Evolutionary conservation across 2,113 vertebrate genomes (phyloP), one percentile per base, ranked within the genome.

Genomic region (Trematocara nigrifrons): DNA sequence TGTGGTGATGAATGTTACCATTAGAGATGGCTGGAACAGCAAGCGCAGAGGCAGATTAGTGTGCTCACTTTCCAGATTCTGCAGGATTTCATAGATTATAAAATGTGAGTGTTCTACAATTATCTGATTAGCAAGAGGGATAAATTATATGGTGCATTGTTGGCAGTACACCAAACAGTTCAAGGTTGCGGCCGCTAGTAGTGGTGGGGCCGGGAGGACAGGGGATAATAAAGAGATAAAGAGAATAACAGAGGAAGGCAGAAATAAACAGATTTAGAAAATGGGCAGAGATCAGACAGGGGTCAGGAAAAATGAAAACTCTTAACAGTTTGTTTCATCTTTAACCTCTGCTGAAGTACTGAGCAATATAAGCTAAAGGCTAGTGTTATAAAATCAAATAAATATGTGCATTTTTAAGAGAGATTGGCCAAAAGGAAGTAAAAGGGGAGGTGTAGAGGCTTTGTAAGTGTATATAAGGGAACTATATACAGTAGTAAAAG

Each of bases 121-220:
- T 83, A 92, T 87, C 90, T 90, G 83, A 91, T 94, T 90, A 89
- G 69, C 76, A 64, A 53, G 52, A 74, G 54, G 54, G 87, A 66
- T 87, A 66, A 74, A 90, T 93, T 80, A 88, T 74, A 87, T 87
- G 77, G 59, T 45, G 31, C n/a, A 54, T 10, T 66, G 53, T 51
- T 81, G 79, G 81, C 76, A 83, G 26, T 59, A 66, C 29, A 82
- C 49, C 76, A 80, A 64, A 76, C 66, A 77, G 52, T 83, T 83
- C 31, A 71, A 77, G 56, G 31, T 59, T 89, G 84, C 7, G 15
- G 61, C 69, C 71, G 29, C 31, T 74, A 18, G 78, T 47, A 42
- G 22, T 38, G 77, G 59, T 33, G 54, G 35, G 52, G 49, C 26
- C 5, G 2, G 3, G 16, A 88, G 76, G 40, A 35, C 31, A 71